A percentile compares a stretch with the other conserved stretches of the same genome.
phyloP scores from a whole-genome alignment of 2,113 vertebrate species.

The Vireo altiloquus region DNA sequence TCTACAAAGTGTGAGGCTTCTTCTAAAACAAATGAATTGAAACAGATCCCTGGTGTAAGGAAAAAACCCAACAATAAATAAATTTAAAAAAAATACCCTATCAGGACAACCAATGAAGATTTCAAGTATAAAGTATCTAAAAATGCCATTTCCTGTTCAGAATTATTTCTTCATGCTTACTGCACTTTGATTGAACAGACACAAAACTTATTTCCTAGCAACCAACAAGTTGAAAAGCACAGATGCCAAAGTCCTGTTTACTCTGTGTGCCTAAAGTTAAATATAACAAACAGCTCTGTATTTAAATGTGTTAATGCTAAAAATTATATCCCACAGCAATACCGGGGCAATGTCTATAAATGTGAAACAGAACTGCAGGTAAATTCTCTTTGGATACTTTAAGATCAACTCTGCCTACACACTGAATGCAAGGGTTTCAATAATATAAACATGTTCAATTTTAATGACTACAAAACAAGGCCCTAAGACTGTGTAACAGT shows the following conservation, averaged over 20 bases:
- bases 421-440: conserved; percentile 79
- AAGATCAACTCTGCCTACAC: conserved; percentile 80
- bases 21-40: neutral
- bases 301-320: conserved; percentile 89
- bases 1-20: neutral
- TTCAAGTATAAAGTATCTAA: conserved; percentile 47
- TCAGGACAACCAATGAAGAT: neutral
- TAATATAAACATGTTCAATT: conserved; percentile 94
- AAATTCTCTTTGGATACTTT: conserved; percentile 84
- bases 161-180: conserved; percentile 52
- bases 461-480: conserved; percentile 92
- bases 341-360: conserved; percentile 76
- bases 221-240: conserved; percentile 68
- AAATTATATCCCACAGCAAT: conserved; percentile 84
- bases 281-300: conserved; percentile 84
- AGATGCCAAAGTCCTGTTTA: conserved; percentile 65
- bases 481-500: conserved; percentile 85
- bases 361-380: conserved; percentile 80
- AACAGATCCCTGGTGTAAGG: neutral
- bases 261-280: conserved; percentile 74
- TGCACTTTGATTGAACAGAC: conserved; percentile 34
- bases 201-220: conserved; percentile 63
- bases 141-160: conserved; percentile 41
- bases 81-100: neutral
- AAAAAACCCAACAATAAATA: neutral